Percentiles rank a stretch among this genome's conserved stretches.
These are phyloP conservation scores for Thalassarche chlororhynchos DNA, from an alignment of 2,113 vertebrate species.

Conservation along the genomic window DNA sequence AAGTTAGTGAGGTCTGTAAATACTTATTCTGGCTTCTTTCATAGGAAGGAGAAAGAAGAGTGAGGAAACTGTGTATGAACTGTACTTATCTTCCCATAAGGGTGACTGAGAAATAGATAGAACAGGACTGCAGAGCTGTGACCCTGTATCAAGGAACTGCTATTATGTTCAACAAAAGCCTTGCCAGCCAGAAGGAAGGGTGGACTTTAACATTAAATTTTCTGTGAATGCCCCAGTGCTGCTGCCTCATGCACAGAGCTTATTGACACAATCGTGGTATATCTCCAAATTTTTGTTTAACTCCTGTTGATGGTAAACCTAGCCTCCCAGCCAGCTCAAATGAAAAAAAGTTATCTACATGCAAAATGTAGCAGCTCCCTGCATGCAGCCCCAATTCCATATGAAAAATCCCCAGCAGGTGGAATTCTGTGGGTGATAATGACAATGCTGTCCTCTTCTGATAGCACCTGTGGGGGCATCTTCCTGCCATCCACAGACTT, in stretches of 20 bases:
- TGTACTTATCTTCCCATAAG: background rate
- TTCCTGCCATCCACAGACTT: background rate
- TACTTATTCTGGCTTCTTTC: background rate
- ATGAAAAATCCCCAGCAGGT: background rate
- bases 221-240: background rate
- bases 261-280: background rate
- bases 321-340: background rate
- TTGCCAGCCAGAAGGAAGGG: background rate
- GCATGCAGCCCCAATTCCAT: background rate
- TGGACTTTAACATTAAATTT: background rate
- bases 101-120: background rate
- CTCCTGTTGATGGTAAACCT: background rate
- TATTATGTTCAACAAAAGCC: background rate
- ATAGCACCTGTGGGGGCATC: background rate
- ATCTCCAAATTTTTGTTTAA: background rate
- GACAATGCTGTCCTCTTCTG: background rate
- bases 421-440: background rate
- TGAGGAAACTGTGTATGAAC: background rate
- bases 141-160: background rate
- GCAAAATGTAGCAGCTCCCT: background rate
- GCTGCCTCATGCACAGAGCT: background rate
- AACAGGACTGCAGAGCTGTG: background rate
- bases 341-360: background rate
- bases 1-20: background rate
- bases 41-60: background rate